phyloP scores from a whole-genome alignment of 2,888 invertebrate species.

The Galerucella nymphaeae region DNA sequence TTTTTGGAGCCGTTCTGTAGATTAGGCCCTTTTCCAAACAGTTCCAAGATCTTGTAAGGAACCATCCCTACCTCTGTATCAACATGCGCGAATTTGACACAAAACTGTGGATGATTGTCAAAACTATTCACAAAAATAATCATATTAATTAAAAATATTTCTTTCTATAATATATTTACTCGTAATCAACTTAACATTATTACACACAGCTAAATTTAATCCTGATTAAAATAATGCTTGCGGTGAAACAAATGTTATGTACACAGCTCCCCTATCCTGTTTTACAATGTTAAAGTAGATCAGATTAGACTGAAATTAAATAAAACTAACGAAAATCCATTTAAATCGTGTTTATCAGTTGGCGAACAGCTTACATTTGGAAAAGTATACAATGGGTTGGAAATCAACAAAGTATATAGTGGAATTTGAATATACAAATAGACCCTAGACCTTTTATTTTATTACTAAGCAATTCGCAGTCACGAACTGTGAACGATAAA shows the following conservation, averaged over 20 bases:
- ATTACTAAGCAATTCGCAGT: slow-evolving; percentile 10
- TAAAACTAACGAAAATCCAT: slow-evolving; percentile 9
- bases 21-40: too few relatives aligned
- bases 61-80: too few relatives aligned
- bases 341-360: slow-evolving; percentile 14
- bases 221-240: background rate
- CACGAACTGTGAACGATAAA: slow-evolving; percentile 1
- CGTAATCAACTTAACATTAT: too few relatives aligned
- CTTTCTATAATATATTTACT: too few relatives aligned
- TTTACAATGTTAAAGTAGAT: background rate
- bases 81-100: too few relatives aligned
- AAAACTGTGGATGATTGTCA: too few relatives aligned
- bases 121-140: too few relatives aligned
- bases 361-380: background rate
- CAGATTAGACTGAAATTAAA: slow-evolving; percentile 2
- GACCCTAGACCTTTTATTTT: background rate
- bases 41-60: too few relatives aligned
- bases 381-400: background rate
- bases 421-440: slow-evolving; percentile 15
- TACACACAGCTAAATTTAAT: too few relatives aligned
- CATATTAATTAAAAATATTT: too few relatives aligned
- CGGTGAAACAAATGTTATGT: slow-evolving; percentile 17
- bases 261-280: slow-evolving; percentile 9
- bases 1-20: too few relatives aligned
- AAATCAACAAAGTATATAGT: slow-evolving; percentile 12